phyloP scores from a whole-genome alignment of 2,113 vertebrate genomes.

The Deroptyus accipitrinus region DNA sequence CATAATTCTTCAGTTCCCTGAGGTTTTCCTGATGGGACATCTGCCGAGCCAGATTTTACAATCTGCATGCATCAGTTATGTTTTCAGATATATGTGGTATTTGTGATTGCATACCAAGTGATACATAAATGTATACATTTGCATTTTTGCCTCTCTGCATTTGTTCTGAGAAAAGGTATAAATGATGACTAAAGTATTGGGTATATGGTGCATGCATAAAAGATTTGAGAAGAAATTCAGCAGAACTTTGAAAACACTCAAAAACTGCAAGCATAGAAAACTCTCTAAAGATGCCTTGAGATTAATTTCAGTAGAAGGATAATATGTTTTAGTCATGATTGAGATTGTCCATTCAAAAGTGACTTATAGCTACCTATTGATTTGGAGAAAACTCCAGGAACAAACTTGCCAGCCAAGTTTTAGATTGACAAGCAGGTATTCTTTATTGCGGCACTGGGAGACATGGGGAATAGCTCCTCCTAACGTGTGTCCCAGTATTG shows the following conservation, averaged over 20 bases:
- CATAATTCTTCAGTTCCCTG: not conserved
- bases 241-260: not conserved
- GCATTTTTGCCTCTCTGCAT: not conserved
- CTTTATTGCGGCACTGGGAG: too few species aligned
- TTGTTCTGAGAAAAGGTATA: not conserved
- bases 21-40: not conserved
- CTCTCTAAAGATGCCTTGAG: not conserved
- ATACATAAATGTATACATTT: not conserved
- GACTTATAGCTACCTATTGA: not conserved
- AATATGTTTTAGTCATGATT: not conserved
- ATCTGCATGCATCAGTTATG: not conserved
- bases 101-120: not conserved
- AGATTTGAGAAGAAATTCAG: not conserved
- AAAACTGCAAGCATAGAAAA: not conserved
- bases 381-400: too few species aligned
- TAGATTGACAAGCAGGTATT: too few species aligned
- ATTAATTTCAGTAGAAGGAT: not conserved
- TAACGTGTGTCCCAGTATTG: too few species aligned
- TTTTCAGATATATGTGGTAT: fast-evolving
- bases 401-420: too few species aligned
- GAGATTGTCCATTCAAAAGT: not conserved
- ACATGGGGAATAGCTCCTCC: too few species aligned
- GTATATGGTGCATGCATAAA: not conserved
- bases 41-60: not conserved
- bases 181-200: not conserved